Base-by-base conservation (phyloP, 2,113 vertebrate genomes). In the Dasyprocta punctata region DNA sequence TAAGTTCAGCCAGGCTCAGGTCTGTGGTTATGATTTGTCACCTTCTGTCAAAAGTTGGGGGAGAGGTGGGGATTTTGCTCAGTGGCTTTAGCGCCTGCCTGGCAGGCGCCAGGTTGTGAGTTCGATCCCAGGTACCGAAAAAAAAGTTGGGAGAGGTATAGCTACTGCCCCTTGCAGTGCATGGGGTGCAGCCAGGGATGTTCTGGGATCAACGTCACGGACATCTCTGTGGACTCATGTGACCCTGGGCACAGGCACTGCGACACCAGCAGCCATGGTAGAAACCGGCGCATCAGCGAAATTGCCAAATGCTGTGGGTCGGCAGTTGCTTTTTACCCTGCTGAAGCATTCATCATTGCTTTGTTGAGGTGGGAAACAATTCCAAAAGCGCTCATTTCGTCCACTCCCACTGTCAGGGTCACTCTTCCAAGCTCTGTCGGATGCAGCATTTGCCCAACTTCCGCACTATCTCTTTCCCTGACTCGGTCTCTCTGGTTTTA, bases 401-500 rank as follows among this genome's bases (percentile, higher is more conserved):
- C 5, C n/a, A 13, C 1, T 41, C 0, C 5, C 8, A n/a, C 5
- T 11, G 1, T 67, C 10, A 1, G 0, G 9, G 7, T 12, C 30
- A 2, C 16, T 71, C 71, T 38, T 67, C 54, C 41, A 44, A 96
- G 54, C 11, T 78, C 60, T 28, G 8, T 4, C 13, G 16, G 0
- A 65, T 63, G 1, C 61, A 52, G 1, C 2, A 14, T 22, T 47
- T 20, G 36, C n/a, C 47, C 24, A 73, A 24, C 5, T 7, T 2
- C 24, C 26, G 9, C 10, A 20, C 1, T 4, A 2, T 81, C 49
- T 71, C 24, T 52, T 87, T 44, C 52, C 47, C 47, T n/a, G 24
- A 24, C 9, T 65, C 1, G 16, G 41, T 20, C 22, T 63, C 24
- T 5, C 26, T 0, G 5, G 16, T 58, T 82, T 47, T 80, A 19